These are phyloP conservation scores for Itoplectis maculator DNA, from an alignment of 2,888 invertebrate genomes.

Conservation along the genomic window DNA sequence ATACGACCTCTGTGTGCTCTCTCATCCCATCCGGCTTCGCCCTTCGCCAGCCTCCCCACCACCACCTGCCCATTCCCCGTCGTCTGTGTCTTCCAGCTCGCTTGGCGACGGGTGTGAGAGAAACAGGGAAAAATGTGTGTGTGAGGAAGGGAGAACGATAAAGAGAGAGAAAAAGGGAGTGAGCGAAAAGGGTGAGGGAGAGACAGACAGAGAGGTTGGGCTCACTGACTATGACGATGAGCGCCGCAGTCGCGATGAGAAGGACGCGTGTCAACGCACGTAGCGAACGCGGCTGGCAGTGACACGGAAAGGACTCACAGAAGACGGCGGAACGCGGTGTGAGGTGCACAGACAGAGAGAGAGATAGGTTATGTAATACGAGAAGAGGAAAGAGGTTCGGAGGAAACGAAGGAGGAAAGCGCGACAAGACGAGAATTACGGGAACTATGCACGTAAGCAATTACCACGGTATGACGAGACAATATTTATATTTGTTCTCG, in stretches of 20 bases:
- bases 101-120: neutral
- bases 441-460: slow-evolving; percentile 52
- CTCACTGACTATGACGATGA: slow-evolving; percentile 43
- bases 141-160: neutral
- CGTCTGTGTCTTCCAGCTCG: neutral
- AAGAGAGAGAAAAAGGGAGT: no score
- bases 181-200: neutral
- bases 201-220: no score
- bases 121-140: no score
- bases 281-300: neutral
- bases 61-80: neutral
- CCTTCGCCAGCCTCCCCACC: no score
- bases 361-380: neutral
- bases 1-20: slow-evolving; percentile 68
- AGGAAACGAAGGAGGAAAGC: slow-evolving; percentile 4
- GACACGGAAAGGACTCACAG: neutral
- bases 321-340: neutral
- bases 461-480: slow-evolving; percentile 41
- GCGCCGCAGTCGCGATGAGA: neutral
- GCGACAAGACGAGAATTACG: slow-evolving; percentile 21
- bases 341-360: neutral
- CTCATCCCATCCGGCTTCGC: no score
- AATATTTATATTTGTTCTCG: slow-evolving; percentile 52
- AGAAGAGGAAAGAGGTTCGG: neutral
- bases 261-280: neutral